phyloP scores from a whole-genome alignment of 2,113 vertebrate species.

The Ophiodon elongatus region DNA sequence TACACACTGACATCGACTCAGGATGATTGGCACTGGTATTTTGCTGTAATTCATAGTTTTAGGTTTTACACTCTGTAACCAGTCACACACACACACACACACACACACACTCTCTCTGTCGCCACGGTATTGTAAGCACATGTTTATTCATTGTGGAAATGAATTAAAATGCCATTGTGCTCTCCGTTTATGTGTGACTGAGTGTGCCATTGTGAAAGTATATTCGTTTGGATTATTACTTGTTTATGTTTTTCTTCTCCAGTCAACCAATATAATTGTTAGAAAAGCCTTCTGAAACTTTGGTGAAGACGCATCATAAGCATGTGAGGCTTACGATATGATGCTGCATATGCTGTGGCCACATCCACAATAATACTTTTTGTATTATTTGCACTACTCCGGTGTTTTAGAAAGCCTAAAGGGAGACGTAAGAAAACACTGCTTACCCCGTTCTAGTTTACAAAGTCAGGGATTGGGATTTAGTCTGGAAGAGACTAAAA shows the following conservation, averaged over 20 bases:
- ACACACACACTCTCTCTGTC: background rate
- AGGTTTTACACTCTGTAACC: slow-evolving; percentile 31
- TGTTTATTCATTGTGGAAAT: slow-evolving; percentile 14
- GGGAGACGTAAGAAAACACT: too few relatives aligned
- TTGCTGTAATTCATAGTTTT: slow-evolving; percentile 34
- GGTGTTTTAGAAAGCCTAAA: too few relatives aligned
- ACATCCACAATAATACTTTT: background rate
- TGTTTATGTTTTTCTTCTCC: slow-evolving; percentile 3
- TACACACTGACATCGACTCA: too few relatives aligned
- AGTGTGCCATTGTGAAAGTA: background rate
- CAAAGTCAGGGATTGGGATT: too few relatives aligned
- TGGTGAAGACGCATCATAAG: background rate
- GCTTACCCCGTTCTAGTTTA: too few relatives aligned
- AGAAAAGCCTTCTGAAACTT: background rate
- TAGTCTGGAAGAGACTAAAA: too few relatives aligned
- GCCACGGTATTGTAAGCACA: background rate
- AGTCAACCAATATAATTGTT: background rate
- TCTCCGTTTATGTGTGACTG: slow-evolving; percentile 10
- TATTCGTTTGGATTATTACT: slow-evolving; percentile 4
- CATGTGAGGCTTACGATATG: background rate
- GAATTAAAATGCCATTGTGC: background rate
- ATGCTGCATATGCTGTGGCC: background rate
- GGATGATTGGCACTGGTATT: background rate
- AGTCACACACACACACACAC: slow-evolving; percentile 1
- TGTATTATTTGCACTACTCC: background rate